Evolutionary conservation across 2,888 invertebrate genomes (phyloP).

Genomic region (Coelinius sp.): DNA sequence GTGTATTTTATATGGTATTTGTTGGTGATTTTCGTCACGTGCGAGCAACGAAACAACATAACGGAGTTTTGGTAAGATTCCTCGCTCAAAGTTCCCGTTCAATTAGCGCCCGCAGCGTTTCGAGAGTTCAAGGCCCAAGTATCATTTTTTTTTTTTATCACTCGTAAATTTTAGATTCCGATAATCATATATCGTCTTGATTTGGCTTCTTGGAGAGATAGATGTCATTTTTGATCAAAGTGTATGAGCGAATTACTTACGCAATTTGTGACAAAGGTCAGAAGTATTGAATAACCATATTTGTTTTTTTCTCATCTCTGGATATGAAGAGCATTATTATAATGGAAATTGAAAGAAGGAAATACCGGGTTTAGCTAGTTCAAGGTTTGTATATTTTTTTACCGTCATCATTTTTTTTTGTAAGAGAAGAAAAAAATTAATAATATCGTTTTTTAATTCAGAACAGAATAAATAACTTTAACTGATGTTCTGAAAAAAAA

Average conservation of each 20-base stretch:
- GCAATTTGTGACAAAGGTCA: constrained; percentile 2
- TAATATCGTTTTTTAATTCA: too few relatives aligned
- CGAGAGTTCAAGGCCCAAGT: constrained; percentile 37
- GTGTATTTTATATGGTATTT: constrained; percentile 20
- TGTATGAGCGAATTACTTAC: background rate
- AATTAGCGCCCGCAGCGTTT: constrained; percentile 34
- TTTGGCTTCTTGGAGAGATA: too few relatives aligned
- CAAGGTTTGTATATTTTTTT: too few relatives aligned
- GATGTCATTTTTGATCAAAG: constrained; percentile 2
- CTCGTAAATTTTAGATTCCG: constrained; percentile 12
- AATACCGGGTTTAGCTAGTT: background rate
- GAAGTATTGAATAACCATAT: background rate
- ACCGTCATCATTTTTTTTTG: too few relatives aligned
- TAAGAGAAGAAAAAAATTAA: too few relatives aligned
- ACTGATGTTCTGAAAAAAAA: too few relatives aligned
- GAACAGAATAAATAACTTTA: too few relatives aligned
- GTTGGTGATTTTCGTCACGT: constrained; percentile 37
- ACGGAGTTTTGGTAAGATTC: constrained; percentile 37
- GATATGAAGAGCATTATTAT: background rate
- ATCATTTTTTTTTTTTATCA: constrained; percentile 18
- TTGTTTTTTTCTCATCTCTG: background rate
- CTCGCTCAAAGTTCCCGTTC: constrained; percentile 34
- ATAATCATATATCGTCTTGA: background rate
- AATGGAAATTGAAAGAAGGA: background rate
- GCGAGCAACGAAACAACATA: constrained; percentile 34